These are phyloP conservation scores for Phalacrocorax brasilianus DNA, from an alignment of 2,113 vertebrate species.

Conservation along the genomic window DNA sequence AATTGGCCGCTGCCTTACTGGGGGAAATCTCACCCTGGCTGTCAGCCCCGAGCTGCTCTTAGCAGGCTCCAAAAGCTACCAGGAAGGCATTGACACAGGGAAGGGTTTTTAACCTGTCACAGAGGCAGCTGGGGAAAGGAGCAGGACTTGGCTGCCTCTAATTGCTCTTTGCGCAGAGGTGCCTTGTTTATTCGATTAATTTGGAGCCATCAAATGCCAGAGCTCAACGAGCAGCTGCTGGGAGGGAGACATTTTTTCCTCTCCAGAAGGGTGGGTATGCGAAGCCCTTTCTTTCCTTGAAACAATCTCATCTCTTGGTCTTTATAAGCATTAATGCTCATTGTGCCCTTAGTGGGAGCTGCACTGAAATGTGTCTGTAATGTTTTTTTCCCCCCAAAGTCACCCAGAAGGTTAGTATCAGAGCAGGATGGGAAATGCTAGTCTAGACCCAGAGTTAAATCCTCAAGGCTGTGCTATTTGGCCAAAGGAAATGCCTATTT, in stretches of 20 bases:
- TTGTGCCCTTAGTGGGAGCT: not conserved
- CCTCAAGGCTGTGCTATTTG: not conserved
- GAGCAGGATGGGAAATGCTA: not conserved
- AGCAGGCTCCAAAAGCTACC: not conserved
- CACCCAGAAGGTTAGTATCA: not conserved
- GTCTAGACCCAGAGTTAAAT: not conserved
- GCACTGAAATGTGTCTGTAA: not conserved
- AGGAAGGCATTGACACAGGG: not conserved
- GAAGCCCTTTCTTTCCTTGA: not conserved
- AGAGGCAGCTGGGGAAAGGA: conserved; percentile 28
- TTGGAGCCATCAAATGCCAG: conserved; percentile 36
- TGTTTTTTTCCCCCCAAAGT: not conserved
- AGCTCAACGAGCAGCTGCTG: not conserved
- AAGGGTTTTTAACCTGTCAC: conserved; percentile 53
- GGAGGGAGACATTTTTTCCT: not conserved
- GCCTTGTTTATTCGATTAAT: conserved; percentile 52
- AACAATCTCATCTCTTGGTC: not conserved
- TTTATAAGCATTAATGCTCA: accelerated
- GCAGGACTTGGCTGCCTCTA: not conserved
- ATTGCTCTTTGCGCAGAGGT: conserved; percentile 10
- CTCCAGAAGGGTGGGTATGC: not conserved
- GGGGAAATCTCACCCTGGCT: not conserved
- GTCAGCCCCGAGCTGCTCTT: not conserved
- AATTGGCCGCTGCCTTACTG: not conserved
- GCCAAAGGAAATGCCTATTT: not conserved